These are phyloP conservation scores for Aythya baeri DNA, from an alignment of 2,113 vertebrate species.

Conservation along the genomic window DNA sequence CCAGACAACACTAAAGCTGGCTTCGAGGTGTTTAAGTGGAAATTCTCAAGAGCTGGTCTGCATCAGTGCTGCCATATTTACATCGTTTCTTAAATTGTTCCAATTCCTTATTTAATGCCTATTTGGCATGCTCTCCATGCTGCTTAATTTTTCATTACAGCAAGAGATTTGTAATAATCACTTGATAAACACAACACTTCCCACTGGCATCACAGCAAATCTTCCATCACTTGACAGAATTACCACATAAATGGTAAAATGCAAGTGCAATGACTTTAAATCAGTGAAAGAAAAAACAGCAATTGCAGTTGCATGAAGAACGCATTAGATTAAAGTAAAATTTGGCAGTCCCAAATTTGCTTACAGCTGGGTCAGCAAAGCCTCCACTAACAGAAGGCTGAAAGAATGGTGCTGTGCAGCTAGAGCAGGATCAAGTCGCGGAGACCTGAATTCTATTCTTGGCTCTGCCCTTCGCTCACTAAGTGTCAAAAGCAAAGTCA, in stretches of 20 bases:
- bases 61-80: not conserved
- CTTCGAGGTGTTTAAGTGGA: not conserved
- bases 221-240: not conserved
- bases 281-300: not conserved
- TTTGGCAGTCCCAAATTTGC: not conserved
- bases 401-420: not conserved
- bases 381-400: not conserved
- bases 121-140: not conserved
- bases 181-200: not conserved
- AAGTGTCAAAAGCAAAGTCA: not conserved
- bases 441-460: constrained; percentile 27
- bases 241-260: not conserved
- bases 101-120: not conserved
- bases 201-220: not conserved
- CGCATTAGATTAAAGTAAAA: not conserved
- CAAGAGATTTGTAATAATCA: constrained; percentile 8
- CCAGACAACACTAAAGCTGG: not conserved
- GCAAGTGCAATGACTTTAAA: not conserved
- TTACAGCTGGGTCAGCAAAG: not conserved
- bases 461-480: constrained; percentile 40
- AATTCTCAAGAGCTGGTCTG: not conserved
- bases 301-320: not conserved
- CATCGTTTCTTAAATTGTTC: not conserved
- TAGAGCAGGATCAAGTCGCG: not conserved
- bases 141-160: constrained; percentile 3